phyloP scores from a whole-genome alignment of 2,797 vertebrate genomes.

The Graptemys geographica region DNA sequence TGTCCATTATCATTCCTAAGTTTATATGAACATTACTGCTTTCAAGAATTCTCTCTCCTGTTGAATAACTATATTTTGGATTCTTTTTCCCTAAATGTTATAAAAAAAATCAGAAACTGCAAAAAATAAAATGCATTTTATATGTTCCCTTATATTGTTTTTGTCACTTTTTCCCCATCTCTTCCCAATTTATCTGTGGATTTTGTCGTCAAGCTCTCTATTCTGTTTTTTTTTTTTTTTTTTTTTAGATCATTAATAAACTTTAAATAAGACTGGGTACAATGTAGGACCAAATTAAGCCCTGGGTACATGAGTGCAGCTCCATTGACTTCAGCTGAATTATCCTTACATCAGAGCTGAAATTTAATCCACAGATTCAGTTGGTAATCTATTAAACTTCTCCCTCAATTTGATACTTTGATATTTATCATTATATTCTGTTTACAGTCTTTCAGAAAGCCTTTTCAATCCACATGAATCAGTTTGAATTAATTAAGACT shows the following conservation, averaged over 20 bases:
- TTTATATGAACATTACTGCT: not conserved
- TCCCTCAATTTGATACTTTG: not conserved
- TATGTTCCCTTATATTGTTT: not conserved
- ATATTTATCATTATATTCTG: not conserved
- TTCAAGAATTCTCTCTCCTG: not conserved
- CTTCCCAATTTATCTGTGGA: not conserved
- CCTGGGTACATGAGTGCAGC: not conserved
- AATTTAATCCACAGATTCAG: not conserved
- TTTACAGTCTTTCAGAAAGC: too few relatives aligned
- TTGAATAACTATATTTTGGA: accelerated
- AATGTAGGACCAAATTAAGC: not conserved
- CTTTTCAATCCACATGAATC: not conserved
- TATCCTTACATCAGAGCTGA: not conserved
- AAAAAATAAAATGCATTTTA: not conserved
- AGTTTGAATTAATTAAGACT: not conserved
- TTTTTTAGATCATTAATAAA: not conserved
- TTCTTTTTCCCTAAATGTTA: not conserved
- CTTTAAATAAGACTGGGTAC: not conserved
- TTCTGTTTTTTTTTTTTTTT: not conserved
- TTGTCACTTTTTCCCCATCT: not conserved
- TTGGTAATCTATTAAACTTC: not conserved
- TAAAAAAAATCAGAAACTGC: not conserved
- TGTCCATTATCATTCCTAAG: not conserved
- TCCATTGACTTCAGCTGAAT: not conserved
- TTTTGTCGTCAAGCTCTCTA: not conserved